Evolutionary conservation across 2,113 vertebrate genomes (phyloP).

Genomic region (Dunckerocampus dactyliophorus): DNA sequence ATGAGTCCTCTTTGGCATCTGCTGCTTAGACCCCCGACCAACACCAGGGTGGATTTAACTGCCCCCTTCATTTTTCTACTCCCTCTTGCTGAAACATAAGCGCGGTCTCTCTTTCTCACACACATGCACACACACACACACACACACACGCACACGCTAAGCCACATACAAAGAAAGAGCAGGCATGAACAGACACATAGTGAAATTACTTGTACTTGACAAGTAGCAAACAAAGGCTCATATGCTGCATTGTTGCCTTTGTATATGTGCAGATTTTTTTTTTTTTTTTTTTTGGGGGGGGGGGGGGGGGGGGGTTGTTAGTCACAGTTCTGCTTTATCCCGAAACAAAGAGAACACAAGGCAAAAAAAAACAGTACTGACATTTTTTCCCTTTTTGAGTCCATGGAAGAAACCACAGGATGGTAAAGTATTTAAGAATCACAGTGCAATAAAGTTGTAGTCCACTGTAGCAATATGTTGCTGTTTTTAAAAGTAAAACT

Average conservation of each 20-base stretch:
- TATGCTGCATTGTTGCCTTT: slow-evolving; percentile 49
- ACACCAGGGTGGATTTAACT: slow-evolving; percentile 45
- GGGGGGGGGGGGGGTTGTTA: slow-evolving; percentile 41
- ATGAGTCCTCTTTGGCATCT: slow-evolving; percentile 68
- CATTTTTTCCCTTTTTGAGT: slow-evolving; percentile 22
- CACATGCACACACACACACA: not conserved
- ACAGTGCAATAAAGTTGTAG: slow-evolving; percentile 30
- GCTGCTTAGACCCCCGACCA: slow-evolving; percentile 48
- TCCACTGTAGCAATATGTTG: slow-evolving; percentile 36
- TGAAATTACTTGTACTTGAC: slow-evolving; percentile 44
- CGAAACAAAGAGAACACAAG: slow-evolving; percentile 60
- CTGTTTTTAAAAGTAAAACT: slow-evolving; percentile 39
- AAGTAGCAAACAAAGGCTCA: slow-evolving; percentile 58
- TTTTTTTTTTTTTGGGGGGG: no score
- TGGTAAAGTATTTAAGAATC: slow-evolving; percentile 54
- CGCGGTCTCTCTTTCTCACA: no score
- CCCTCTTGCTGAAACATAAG: slow-evolving; percentile 33
- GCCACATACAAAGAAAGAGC: slow-evolving; percentile 30
- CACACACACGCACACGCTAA: slow-evolving; percentile 16
- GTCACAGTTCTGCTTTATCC: slow-evolving; percentile 53
- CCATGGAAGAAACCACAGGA: slow-evolving; percentile 40
- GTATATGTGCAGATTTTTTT: slow-evolving; percentile 57
- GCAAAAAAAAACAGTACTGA: slow-evolving; percentile 39
- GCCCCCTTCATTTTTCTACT: slow-evolving; percentile 41
- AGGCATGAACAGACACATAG: slow-evolving; percentile 12